Evolutionary conservation across 1,140 invertebrate species (phyloP), one percentile per base, ranked within the genome.

Genomic region (Neocloeon triangulifer): DNA sequence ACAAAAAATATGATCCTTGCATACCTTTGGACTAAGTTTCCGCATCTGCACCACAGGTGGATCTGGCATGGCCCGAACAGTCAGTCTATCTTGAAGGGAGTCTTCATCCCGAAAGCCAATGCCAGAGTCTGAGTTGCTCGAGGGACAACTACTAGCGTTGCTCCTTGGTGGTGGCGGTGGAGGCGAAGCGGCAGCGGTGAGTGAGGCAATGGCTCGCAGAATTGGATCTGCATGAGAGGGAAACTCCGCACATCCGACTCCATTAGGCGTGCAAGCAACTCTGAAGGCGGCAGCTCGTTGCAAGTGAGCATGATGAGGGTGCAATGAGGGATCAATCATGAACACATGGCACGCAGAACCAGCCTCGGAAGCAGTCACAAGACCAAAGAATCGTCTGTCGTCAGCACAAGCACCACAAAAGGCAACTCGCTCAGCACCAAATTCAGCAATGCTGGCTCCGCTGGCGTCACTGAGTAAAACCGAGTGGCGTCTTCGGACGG

Each of bases 101-200:
- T 70, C 74, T 38, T 92, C 80, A 44, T 86, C 82, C 38, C 78
- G 69, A 44, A 88, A 88, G 0, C 86, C 85, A 33, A 92, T 86
- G 0, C 86, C 86, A 12, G 85, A 92, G 52, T 94, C 88, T 41
- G 81, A 88, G 48, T 92, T 94, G 39, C 81, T 88, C 1, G 79
- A 85, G 38, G 75, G 64, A 47, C 73, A 70, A 37, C 41, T 51
- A 30, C 44, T 33, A 18, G 15, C 33, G 22, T 25, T 34, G 31
- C 16, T 39, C 28, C 33, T 29, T 2, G 19, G 3, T 46, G 75
- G 82, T 0, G 78, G 78, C 39, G 82, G 78, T 2, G 78, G 77
- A 1, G 75, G 79, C 9, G 27, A 14, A 10, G 19, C 2, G 9
- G 27, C 27, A 29, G 27, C 14, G 13, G 27, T 14, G 13, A 29